These are phyloP conservation scores for Synchiropus splendidus DNA, from an alignment of 2,113 vertebrate species.

Conservation along the genomic window DNA sequence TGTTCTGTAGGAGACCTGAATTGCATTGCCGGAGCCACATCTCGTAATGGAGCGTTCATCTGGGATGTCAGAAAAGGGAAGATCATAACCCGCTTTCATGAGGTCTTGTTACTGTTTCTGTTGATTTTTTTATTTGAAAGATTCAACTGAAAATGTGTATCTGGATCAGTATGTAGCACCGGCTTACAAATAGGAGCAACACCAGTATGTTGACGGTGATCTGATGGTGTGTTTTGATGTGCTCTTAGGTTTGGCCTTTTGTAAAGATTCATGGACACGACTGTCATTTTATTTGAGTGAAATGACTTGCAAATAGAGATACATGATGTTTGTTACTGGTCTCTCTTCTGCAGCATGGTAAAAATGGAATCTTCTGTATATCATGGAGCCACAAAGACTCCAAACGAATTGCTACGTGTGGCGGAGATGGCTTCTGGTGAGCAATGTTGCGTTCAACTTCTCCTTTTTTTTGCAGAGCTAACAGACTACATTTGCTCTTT, in stretches of 20 bases:
- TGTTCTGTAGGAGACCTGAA: slow-evolving; percentile 79
- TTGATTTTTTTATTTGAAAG: neutral
- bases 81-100: slow-evolving; percentile 87
- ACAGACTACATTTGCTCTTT: neutral
- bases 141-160: neutral
- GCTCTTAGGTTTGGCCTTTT: too few species aligned
- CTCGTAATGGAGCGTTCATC: slow-evolving; percentile 89
- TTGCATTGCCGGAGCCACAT: slow-evolving; percentile 92
- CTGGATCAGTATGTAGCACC: too few species aligned
- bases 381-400: slow-evolving; percentile 98
- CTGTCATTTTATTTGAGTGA: too few species aligned
- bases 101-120: slow-evolving; percentile 66
- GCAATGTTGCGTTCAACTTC: slow-evolving; percentile 20
- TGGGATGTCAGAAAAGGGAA: slow-evolving; percentile 92
- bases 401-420: slow-evolving; percentile 95
- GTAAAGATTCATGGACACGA: too few species aligned
- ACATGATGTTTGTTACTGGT: too few species aligned
- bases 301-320: too few species aligned
- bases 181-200: too few species aligned
- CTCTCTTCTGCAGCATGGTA: slow-evolving; percentile 77
- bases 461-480: too few species aligned
- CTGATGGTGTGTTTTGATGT: too few species aligned
- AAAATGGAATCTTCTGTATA: slow-evolving; percentile 95
- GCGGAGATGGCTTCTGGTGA: slow-evolving; percentile 93
- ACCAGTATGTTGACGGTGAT: too few species aligned